These are phyloP conservation scores for Trachymyrmex cornetzi DNA, from an alignment of 1,140 invertebrate species.

Conservation along the genomic window DNA sequence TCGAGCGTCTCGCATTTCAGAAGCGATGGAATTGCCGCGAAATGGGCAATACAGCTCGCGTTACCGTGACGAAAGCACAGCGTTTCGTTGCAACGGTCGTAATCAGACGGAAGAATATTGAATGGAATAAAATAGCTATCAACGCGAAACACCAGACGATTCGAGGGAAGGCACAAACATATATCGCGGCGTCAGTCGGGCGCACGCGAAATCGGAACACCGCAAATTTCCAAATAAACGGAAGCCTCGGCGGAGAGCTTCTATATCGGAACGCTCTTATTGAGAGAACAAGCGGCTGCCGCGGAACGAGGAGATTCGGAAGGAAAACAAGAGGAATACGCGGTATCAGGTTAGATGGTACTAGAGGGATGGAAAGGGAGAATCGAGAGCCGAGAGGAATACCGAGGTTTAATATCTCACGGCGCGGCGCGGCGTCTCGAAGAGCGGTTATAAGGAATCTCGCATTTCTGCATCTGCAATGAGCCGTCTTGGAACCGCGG, in stretches of 20 bases:
- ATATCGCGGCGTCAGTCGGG: slow-evolving; percentile 44
- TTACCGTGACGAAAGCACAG: slow-evolving; percentile 14
- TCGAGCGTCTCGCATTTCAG: neutral
- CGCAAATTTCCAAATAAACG: slow-evolving; percentile 34
- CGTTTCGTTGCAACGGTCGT: neutral
- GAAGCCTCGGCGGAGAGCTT: neutral
- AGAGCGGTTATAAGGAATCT: slow-evolving; percentile 67
- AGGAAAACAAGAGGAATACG: slow-evolving; percentile 55
- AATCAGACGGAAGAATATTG: slow-evolving; percentile 46
- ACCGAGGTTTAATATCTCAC: slow-evolving; percentile 76
- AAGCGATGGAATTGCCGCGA: neutral
- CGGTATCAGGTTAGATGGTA: slow-evolving; percentile 30
- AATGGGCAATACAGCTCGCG: slow-evolving; percentile 6
- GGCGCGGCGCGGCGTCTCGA: slow-evolving; percentile 52
- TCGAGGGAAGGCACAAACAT: slow-evolving; percentile 1
- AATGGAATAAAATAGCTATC: slow-evolving; percentile 44
- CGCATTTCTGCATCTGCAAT: slow-evolving; percentile 75
- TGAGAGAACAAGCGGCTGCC: slow-evolving; percentile 18
- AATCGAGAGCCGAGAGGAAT: slow-evolving; percentile 40
- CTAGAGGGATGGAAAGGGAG: slow-evolving; percentile 3
- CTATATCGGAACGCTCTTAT: neutral
- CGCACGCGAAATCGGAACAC: slow-evolving; percentile 34
- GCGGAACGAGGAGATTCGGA: slow-evolving; percentile 3
- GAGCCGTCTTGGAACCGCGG: slow-evolving; percentile 67
- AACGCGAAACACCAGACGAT: slow-evolving; percentile 16